Percentiles rank a stretch among this genome's conserved stretches.
phyloP scores from a whole-genome alignment of 1,140 invertebrate genomes.

The Drosophila burlai region DNA sequence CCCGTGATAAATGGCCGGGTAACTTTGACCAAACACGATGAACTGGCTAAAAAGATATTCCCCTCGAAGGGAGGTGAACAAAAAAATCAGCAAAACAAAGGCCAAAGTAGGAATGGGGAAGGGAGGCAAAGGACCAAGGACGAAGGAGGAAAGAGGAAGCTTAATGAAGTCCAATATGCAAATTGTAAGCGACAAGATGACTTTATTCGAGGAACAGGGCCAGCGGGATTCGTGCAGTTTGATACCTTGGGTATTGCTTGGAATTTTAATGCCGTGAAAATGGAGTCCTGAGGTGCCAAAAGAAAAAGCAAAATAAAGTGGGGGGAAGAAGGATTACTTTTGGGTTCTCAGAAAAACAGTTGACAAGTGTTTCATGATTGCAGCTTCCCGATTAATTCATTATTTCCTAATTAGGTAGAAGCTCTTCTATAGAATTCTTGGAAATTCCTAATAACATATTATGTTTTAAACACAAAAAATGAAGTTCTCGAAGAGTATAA shows the following conservation, averaged over 20 bases:
- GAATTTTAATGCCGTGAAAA: neutral
- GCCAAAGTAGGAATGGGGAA: constrained; percentile 15
- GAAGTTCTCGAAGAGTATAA: neutral
- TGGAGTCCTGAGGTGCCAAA: neutral
- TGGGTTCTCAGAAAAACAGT: neutral
- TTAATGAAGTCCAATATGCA: constrained; percentile 81
- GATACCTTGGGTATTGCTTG: neutral
- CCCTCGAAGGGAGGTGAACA: neutral
- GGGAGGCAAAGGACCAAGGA: neutral
- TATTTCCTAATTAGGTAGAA: neutral
- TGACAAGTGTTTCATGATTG: neutral
- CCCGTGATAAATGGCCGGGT: constrained; percentile 47
- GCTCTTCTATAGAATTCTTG: neutral
- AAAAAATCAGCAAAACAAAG: constrained; percentile 1
- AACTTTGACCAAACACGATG: constrained; percentile 41
- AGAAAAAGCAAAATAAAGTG: neutral
- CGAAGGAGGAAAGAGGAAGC: constrained; percentile 12
- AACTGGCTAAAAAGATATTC: constrained; percentile 55
- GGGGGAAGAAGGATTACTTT: neutral
- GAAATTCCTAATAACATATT: neutral
- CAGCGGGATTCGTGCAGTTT: neutral
- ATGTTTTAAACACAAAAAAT: neutral
- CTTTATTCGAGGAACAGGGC: constrained; percentile 27
- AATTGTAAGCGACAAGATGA: constrained; percentile 54
- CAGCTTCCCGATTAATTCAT: neutral